A percentile compares a stretch with the other conserved stretches of the same genome.
These are phyloP conservation scores for Sternarchorhynchus goeldii DNA, from an alignment of 2,797 vertebrate species.

Conservation along the genomic window DNA sequence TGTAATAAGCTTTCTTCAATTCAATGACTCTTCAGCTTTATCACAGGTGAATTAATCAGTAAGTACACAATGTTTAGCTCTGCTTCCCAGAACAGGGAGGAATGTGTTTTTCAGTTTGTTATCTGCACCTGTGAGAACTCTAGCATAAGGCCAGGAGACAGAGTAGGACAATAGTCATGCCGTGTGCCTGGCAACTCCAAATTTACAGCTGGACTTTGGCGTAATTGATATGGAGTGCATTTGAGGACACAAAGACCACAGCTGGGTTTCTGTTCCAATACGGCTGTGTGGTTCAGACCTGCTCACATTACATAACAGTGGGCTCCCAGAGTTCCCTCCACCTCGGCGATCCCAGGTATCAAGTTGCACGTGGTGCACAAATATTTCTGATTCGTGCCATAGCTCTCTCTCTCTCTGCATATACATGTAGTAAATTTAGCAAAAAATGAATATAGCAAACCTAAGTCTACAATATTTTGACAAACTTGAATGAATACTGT, in stretches of 20 bases:
- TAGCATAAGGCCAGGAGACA: not conserved
- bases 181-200: not conserved
- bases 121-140: not conserved
- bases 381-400: constrained; percentile 31
- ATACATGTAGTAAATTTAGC: not conserved
- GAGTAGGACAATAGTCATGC: not conserved
- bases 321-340: constrained; percentile 27
- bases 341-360: constrained; percentile 20
- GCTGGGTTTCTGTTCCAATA: not conserved
- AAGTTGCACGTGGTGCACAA: constrained; percentile 6
- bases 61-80: not conserved
- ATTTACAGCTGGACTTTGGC: constrained; percentile 5
- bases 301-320: constrained; percentile 39
- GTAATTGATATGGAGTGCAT: constrained; percentile 17
- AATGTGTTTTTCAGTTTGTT: not conserved
- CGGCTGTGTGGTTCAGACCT: constrained; percentile 9
- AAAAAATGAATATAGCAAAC: no score
- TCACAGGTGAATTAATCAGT: not conserved
- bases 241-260: constrained; percentile 31
- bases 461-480: no score
- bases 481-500: no score
- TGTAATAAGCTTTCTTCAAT: not conserved
- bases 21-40: not conserved
- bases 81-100: not conserved
- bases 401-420: constrained; percentile 21